These are phyloP conservation scores for Anguilla marmorata DNA, from an alignment of 2,797 vertebrate genomes.

Conservation along the genomic window DNA sequence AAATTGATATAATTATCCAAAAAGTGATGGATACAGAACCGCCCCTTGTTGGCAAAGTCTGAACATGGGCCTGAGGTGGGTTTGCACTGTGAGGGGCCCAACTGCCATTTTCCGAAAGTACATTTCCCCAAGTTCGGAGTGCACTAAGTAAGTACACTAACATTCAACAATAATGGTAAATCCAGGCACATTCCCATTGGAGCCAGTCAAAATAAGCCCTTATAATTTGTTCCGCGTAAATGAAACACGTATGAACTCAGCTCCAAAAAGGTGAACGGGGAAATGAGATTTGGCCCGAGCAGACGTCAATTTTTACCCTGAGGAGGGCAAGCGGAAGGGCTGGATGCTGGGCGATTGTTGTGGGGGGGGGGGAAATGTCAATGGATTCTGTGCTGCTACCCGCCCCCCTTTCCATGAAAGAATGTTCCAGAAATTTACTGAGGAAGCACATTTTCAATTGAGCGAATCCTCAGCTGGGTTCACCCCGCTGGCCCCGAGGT, in stretches of 20 bases:
- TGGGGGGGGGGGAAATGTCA: too few relatives aligned
- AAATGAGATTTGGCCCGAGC: constrained; percentile 25
- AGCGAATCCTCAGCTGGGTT: constrained; percentile 16
- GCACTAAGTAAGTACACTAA: neutral
- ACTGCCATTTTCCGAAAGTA: neutral
- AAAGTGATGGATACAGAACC: neutral
- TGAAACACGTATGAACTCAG: neutral
- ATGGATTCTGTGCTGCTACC: neutral
- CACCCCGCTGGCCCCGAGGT: constrained; percentile 36
- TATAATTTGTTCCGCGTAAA: neutral
- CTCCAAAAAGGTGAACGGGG: constrained; percentile 28
- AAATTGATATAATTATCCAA: neutral
- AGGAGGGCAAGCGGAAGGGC: constrained; percentile 25
- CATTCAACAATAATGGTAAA: constrained; percentile 33
- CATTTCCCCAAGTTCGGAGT: constrained; percentile 11
- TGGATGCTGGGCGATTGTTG: neutral
- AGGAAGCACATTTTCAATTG: constrained; percentile 29
- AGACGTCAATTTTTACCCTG: constrained; percentile 2
- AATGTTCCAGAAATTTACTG: constrained; percentile 8
- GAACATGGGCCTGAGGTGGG: constrained; percentile 21
- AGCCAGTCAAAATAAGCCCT: neutral
- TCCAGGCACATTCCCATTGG: constrained; percentile 26
- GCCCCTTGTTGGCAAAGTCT: neutral
- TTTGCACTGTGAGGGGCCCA: neutral
- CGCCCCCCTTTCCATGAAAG: neutral